A percentile compares a stretch with the other conserved stretches of the same genome.
Conservation (phyloP, 2,888 invertebrate genomes). For the Scaptomyza tumidula region DNA sequence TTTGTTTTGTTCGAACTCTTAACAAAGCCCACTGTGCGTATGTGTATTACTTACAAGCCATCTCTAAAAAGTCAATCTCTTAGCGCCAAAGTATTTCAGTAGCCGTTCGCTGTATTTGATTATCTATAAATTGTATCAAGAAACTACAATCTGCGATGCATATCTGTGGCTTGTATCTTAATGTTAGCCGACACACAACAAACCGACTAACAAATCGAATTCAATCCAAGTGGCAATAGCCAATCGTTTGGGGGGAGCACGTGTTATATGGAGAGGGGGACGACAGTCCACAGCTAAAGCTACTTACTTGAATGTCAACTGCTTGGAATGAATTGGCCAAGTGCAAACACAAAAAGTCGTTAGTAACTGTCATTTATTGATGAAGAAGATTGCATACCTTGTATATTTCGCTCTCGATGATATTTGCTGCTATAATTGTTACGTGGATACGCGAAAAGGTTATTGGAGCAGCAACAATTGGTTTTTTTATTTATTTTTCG, state of each 20-base stretch:
- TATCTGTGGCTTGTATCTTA: conserved; percentile 68
- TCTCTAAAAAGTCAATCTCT: conserved; percentile 6
- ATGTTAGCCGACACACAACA: conserved; percentile 46
- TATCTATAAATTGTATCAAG: conserved; percentile 66
- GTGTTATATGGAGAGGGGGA: conserved; percentile 39
- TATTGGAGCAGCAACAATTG: conserved; percentile 67
- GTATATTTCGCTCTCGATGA: conserved; percentile 25
- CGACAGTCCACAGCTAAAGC: not conserved
- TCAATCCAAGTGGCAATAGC: conserved; percentile 10
- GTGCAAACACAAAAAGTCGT: conserved; percentile 56
- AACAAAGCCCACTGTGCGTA: conserved; percentile 32
- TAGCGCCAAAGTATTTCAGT: conserved; percentile 26
- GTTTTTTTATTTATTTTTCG: conserved; percentile 15
- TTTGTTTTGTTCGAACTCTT: too few species aligned
- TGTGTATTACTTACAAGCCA: conserved; percentile 4
- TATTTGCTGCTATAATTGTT: conserved; percentile 44
- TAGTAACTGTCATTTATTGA: conserved; percentile 71
- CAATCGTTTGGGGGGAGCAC: conserved; percentile 41
- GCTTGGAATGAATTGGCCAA: conserved; percentile 43
- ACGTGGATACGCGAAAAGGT: conserved; percentile 60
- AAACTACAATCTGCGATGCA: conserved; percentile 44
- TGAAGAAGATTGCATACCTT: conserved; percentile 66
- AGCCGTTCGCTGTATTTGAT: conserved; percentile 23
- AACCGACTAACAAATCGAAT: not conserved
- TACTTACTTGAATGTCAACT: conserved; percentile 71